Evolutionary conservation across 2,797 vertebrate species (phyloP).

Genomic region (Lutra lutra): DNA sequence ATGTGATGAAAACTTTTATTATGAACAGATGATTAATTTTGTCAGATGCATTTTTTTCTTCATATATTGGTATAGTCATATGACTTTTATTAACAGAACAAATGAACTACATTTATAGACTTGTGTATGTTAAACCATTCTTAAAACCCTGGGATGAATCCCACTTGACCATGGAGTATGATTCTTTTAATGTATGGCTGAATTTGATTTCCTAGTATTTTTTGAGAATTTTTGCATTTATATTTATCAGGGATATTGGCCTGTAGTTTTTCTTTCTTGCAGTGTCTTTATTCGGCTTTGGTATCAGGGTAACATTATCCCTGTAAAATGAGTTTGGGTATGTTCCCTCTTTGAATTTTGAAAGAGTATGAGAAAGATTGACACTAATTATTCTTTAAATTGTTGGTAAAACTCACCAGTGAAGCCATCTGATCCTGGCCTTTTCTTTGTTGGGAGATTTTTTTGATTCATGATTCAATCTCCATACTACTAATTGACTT

Average conservation of each 20-base stretch:
- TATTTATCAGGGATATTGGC: background rate
- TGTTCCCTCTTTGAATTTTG: background rate
- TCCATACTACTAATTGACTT: background rate
- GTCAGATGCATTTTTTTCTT: background rate
- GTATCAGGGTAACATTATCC: background rate
- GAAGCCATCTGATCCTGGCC: background rate
- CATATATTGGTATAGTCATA: background rate
- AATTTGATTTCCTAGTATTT: background rate
- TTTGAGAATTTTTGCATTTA: background rate
- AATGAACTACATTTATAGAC: background rate
- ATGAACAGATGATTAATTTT: background rate
- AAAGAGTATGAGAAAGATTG: background rate
- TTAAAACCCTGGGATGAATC: background rate
- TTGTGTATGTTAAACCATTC: background rate
- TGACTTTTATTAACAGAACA: background rate
- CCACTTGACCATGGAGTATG: background rate
- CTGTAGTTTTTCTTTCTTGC: background rate
- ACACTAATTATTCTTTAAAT: background rate
- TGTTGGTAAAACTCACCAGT: background rate
- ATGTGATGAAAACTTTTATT: background rate
- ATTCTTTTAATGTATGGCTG: background rate
- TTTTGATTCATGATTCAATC: background rate
- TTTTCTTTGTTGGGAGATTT: background rate
- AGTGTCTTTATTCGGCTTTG: background rate
- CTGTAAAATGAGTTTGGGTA: background rate